Conservation (phyloP, 2,797 vertebrate genomes). For the Neosilurus hyrtlii region DNA sequence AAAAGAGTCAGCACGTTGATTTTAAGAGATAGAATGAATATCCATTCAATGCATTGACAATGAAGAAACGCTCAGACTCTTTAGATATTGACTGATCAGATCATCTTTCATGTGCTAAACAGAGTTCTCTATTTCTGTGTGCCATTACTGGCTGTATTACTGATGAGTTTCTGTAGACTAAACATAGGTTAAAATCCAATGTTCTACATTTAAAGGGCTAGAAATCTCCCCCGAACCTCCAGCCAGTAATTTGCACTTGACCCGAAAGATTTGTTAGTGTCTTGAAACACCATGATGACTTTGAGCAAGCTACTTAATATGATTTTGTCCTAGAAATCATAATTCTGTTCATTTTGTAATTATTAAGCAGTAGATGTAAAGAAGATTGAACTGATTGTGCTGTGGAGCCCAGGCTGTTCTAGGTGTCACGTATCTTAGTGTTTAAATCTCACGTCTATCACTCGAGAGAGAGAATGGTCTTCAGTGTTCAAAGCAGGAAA, state of each 20-base stretch:
- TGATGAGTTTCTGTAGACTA: neutral
- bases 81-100: neutral
- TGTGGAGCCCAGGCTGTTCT: neutral
- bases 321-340: neutral
- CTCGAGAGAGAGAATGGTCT: neutral
- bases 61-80: slow-evolving; percentile 5
- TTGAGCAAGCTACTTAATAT: slow-evolving; percentile 8
- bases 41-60: neutral
- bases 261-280: neutral
- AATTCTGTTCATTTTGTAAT: slow-evolving; percentile 3
- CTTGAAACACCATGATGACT: slow-evolving; percentile 19
- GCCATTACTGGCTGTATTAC: neutral
- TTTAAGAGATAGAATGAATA: slow-evolving; percentile 1
- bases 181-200: neutral
- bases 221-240: slow-evolving; percentile 2
- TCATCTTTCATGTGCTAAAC: slow-evolving; percentile 10
- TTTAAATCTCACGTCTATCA: neutral
- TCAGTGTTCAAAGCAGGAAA: slow-evolving; percentile 1
- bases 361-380: neutral
- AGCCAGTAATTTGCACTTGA: slow-evolving; percentile 4
- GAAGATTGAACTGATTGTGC: neutral
- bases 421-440: neutral
- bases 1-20: neutral
- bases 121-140: slow-evolving; percentile 7
- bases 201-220: slow-evolving; percentile 14